Conservation (phyloP, 53 echinoderm and acorn worm species). For the Holothuria leucospilota region DNA sequence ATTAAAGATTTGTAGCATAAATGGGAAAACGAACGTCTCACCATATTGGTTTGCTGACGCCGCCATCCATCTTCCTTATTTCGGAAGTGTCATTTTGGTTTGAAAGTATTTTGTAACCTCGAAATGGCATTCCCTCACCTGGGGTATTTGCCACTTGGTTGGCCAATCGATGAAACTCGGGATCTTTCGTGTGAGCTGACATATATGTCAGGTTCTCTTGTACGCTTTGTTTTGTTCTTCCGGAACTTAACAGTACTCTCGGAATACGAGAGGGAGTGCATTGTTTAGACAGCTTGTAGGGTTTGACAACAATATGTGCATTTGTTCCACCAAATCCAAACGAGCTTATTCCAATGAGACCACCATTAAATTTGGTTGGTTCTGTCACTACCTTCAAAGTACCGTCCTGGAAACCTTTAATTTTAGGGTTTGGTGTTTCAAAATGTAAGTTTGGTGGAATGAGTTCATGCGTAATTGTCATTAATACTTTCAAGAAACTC, state of each 20-base stretch:
- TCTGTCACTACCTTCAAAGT: slow-evolving; percentile 64
- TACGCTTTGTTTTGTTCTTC: slow-evolving; percentile 73
- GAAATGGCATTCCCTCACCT: slow-evolving; percentile 60
- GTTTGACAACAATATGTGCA: no score
- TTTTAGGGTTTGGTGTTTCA: no score
- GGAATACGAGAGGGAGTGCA: neutral
- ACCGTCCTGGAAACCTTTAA: no score
- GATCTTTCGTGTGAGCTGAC: slow-evolving; percentile 37
- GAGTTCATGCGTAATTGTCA: slow-evolving; percentile 59
- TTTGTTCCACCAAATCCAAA: no score
- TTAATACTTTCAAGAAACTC: slow-evolving; percentile 68
- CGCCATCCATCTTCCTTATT: no score
- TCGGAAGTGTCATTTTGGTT: no score
- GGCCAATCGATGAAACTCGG: no score
- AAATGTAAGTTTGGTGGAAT: slow-evolving; percentile 84
- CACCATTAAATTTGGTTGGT: slow-evolving; percentile 65
- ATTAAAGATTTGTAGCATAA: no score
- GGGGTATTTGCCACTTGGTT: slow-evolving; percentile 56
- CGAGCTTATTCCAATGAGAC: slow-evolving; percentile 67
- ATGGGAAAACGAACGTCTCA: no score
- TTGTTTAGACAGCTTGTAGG: no score
- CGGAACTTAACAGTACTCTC: slow-evolving; percentile 57
- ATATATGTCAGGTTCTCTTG: slow-evolving; percentile 49
- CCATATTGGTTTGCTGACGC: no score
- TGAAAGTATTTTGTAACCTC: slow-evolving; percentile 60